phyloP scores from a whole-genome alignment of 2,888 invertebrate species.

The Sinhomidia bicolor region DNA sequence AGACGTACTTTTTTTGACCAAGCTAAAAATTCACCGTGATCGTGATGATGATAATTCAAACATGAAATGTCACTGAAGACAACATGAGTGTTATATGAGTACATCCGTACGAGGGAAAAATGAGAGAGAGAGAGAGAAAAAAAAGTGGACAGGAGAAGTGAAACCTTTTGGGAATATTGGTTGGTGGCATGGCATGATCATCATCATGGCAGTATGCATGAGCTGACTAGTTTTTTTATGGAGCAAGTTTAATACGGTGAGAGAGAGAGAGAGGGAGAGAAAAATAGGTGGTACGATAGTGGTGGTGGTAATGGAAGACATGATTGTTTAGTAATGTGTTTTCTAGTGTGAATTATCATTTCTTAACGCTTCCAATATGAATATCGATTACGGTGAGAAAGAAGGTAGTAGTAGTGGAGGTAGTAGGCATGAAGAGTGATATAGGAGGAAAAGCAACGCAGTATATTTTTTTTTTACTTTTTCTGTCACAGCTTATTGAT shows the following conservation, averaged over 20 bases:
- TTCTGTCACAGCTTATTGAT: constrained; percentile 64
- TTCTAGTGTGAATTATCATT: constrained; percentile 69
- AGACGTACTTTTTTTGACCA: not conserved
- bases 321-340: constrained; percentile 38
- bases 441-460: not conserved
- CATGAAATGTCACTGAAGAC: constrained; percentile 57
- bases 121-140: not conserved
- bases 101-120: not conserved
- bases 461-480: constrained; percentile 51
- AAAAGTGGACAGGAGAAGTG: constrained; percentile 19
- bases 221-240: constrained; percentile 16
- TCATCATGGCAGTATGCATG: constrained; percentile 35
- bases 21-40: not conserved
- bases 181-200: constrained; percentile 52
- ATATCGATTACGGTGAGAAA: constrained; percentile 45
- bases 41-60: constrained; percentile 26
- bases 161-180: constrained; percentile 63
- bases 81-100: constrained; percentile 38
- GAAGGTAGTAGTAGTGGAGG: constrained; percentile 11
- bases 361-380: constrained; percentile 34
- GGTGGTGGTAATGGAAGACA: constrained; percentile 33
- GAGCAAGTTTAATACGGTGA: not conserved
- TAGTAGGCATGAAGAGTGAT: too few species aligned
- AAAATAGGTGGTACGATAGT: not conserved
- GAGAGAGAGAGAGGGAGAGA: not conserved